phyloP scores from a whole-genome alignment of 1,140 invertebrate genomes.

The Heliconius hewitsoni region DNA sequence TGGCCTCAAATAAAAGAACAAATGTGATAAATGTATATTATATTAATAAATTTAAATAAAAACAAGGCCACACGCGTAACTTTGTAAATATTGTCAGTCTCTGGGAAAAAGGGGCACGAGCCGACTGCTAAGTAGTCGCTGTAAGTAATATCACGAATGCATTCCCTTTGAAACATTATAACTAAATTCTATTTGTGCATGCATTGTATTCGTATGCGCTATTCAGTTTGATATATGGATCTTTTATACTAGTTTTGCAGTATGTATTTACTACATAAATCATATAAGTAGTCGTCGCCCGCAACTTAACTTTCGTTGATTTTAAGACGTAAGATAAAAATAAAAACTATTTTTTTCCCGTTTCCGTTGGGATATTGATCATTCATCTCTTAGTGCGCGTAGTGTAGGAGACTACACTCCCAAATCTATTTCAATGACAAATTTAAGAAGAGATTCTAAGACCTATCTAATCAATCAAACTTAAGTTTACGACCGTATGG shows the following conservation, averaged over 20 bases:
- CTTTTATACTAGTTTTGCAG: too few species aligned
- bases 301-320: too few species aligned
- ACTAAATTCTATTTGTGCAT: background rate
- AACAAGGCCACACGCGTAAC: conserved; percentile 32
- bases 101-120: conserved; percentile 23
- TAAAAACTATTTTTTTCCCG: too few species aligned
- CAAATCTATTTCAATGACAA: too few species aligned
- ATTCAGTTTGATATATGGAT: background rate
- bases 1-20: background rate
- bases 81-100: conserved; percentile 26
- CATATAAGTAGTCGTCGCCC: too few species aligned
- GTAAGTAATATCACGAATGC: conserved; percentile 5
- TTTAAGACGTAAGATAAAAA: too few species aligned
- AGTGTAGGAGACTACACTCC: too few species aligned
- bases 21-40: conserved; percentile 17
- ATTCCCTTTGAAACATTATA: background rate
- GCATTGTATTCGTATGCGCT: background rate
- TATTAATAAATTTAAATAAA: conserved; percentile 34
- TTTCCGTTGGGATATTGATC: too few species aligned
- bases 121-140: conserved; percentile 12
- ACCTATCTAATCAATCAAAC: too few species aligned
- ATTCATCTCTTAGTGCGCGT: too few species aligned
- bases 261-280: too few species aligned
- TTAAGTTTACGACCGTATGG: background rate
- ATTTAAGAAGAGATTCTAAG: too few species aligned